A percentile compares a stretch with the other conserved stretches of the same genome.
These are phyloP conservation scores for Nomia melanderi DNA, from an alignment of 1,140 invertebrate species.

Conservation along the genomic window DNA sequence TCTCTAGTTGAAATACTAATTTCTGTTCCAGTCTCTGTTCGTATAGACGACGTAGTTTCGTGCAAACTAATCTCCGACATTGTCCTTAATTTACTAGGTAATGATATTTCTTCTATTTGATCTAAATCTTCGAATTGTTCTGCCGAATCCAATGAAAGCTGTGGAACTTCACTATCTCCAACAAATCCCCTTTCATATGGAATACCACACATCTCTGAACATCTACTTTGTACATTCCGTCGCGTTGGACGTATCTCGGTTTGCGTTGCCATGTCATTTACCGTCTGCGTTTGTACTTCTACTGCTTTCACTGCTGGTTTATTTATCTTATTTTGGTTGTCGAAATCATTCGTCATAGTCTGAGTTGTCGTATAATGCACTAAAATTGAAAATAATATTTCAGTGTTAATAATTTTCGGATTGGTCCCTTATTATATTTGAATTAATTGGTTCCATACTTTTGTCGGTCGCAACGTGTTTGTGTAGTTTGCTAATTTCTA, in stretches of 20 bases:
- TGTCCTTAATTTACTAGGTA: constrained; percentile 75
- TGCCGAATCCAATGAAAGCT: constrained; percentile 70
- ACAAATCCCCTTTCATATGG: constrained; percentile 24
- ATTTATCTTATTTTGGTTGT: constrained; percentile 23
- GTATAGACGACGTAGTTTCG: constrained; percentile 80
- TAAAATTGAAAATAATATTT: constrained; percentile 12
- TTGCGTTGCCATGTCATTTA: constrained; percentile 79
- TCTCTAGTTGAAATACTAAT: constrained; percentile 79
- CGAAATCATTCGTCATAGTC: constrained; percentile 22
- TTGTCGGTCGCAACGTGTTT: constrained; percentile 54
- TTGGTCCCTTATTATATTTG: neutral
- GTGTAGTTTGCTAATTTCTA: constrained; percentile 45
- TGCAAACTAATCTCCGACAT: constrained; percentile 80
- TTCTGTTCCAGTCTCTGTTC: constrained; percentile 79
- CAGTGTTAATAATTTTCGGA: neutral
- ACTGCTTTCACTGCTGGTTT: constrained; percentile 66
- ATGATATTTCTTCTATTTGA: constrained; percentile 74
- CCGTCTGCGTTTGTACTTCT: constrained; percentile 79
- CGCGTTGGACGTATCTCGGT: constrained; percentile 69
- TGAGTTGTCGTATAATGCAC: constrained; percentile 32
- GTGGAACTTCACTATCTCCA: constrained; percentile 56
- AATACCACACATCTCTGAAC: constrained; percentile 54
- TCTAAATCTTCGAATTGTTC: constrained; percentile 74
- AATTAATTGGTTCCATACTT: constrained; percentile 28
- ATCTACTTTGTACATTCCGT: constrained; percentile 55